A percentile compares a stretch with the other conserved stretches of the same genome.
Evolutionary conservation across 2,113 vertebrate species (phyloP).

Genomic region (Gracilinanus agilis): DNA sequence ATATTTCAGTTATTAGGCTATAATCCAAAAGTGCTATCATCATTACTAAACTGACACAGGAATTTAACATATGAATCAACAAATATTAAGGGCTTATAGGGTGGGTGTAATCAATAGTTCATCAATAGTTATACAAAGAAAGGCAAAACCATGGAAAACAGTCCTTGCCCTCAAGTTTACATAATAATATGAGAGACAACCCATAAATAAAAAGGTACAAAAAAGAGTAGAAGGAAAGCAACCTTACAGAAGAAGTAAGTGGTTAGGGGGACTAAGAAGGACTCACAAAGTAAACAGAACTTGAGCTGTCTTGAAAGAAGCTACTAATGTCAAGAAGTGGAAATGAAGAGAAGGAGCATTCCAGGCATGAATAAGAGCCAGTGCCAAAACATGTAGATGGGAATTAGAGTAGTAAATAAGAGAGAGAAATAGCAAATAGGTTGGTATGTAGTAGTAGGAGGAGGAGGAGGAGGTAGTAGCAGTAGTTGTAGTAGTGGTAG

Average conservation of each 20-base stretch:
- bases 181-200: not conserved
- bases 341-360: not conserved
- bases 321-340: not conserved
- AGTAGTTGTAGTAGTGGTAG: no score
- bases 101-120: no score
- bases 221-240: not conserved
- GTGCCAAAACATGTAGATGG: not conserved
- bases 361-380: no score
- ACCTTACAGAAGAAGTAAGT: not conserved
- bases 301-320: not conserved
- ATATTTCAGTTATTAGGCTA: not conserved
- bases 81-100: not conserved
- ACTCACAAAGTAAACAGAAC: not conserved
- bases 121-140: not conserved
- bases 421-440: not conserved
- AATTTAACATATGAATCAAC: not conserved
- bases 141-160: not conserved
- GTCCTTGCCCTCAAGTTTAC: not conserved
- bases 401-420: not conserved
- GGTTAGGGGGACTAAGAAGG: not conserved
- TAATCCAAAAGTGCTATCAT: not conserved
- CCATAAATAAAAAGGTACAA: not conserved
- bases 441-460: not conserved
- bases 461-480: no score
- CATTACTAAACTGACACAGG: not conserved